phyloP scores from a whole-genome alignment of 1,140 invertebrate genomes.

The Drosophila nasuta region DNA sequence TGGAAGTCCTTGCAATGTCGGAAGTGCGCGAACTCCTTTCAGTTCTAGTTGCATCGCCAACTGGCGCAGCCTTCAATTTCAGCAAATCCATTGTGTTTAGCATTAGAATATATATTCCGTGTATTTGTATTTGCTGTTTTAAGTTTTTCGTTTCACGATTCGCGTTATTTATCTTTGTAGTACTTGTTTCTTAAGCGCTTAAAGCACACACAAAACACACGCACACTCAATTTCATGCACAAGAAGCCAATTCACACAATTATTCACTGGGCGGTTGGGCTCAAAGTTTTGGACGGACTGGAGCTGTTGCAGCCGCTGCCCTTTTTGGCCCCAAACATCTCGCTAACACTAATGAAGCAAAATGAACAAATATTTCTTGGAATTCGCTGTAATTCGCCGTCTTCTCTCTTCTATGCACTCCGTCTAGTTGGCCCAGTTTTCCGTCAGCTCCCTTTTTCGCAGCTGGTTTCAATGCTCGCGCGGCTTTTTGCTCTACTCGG shows the following conservation, averaged over 20 bases:
- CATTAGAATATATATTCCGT: constrained; percentile 45
- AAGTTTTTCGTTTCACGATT: constrained; percentile 10
- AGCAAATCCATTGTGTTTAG: constrained; percentile 73
- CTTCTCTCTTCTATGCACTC: not conserved
- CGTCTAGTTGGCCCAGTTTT: constrained; percentile 11
- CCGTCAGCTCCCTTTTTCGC: not conserved
- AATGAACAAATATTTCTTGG: constrained; percentile 68
- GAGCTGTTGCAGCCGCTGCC: constrained; percentile 35
- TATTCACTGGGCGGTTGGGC: constrained; percentile 15
- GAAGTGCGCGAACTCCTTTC: constrained; percentile 41
- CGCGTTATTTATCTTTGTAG: constrained; percentile 4
- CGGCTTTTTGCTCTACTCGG: constrained; percentile 51
- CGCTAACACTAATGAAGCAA: constrained; percentile 57
- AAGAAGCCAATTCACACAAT: constrained; percentile 10
- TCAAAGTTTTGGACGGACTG: constrained; percentile 35
- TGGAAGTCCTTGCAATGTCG: constrained; percentile 54
- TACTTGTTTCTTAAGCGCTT: constrained; percentile 11
- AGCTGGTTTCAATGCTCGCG: constrained; percentile 26
- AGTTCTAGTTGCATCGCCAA: constrained; percentile 36
- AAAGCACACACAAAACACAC: constrained; percentile 2
- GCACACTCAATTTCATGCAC: constrained; percentile 1
- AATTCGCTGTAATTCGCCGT: constrained; percentile 44
- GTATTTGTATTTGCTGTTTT: constrained; percentile 35
- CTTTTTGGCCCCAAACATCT: constrained; percentile 54
- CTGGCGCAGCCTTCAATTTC: constrained; percentile 48